Conservation (phyloP, 1,140 invertebrate species). For the Idris sp. region DNA sequence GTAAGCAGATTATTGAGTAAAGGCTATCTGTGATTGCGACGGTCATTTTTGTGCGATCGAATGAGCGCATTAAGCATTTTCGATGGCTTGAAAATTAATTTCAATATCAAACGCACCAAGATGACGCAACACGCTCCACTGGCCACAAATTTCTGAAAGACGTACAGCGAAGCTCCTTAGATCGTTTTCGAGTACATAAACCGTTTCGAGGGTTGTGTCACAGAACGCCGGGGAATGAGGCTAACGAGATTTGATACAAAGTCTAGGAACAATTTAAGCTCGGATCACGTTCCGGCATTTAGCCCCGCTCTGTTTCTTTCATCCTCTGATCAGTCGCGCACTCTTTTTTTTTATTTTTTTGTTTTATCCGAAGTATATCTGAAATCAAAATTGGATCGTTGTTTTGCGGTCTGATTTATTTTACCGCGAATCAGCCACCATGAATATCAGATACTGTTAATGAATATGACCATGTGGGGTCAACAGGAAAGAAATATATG, state of each 20-base stretch:
- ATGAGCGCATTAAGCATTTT: slow-evolving; percentile 60
- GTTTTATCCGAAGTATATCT: slow-evolving; percentile 24
- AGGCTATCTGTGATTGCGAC: slow-evolving; percentile 50
- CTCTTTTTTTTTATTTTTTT: slow-evolving; percentile 14
- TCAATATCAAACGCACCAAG: slow-evolving; percentile 66
- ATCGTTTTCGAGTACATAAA: slow-evolving; percentile 66
- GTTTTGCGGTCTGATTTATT: slow-evolving; percentile 72
- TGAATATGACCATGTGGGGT: slow-evolving; percentile 72
- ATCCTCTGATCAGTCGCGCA: slow-evolving; percentile 10
- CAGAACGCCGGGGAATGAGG: slow-evolving; percentile 15
- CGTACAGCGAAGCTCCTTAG: slow-evolving; percentile 67
- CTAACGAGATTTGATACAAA: slow-evolving; percentile 71
- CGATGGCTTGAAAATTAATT: slow-evolving; percentile 66
- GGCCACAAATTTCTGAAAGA: slow-evolving; percentile 71
- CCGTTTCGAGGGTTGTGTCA: slow-evolving; percentile 37
- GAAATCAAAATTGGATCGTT: slow-evolving; percentile 55
- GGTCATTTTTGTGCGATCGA: slow-evolving; percentile 61
- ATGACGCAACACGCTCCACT: slow-evolving; percentile 62
- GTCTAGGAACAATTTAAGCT: slow-evolving; percentile 72
- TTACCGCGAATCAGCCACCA: slow-evolving; percentile 74
- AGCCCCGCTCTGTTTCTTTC: slow-evolving; percentile 65
- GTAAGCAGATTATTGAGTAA: slow-evolving; percentile 61
- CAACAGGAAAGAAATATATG: slow-evolving; percentile 65
- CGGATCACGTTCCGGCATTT: slow-evolving; percentile 72
- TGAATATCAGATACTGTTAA: slow-evolving; percentile 78